A percentile compares a stretch with the other conserved stretches of the same genome.
Evolutionary conservation across 2,113 vertebrate species (phyloP).

Genomic region (Pogona vitticeps): DNA sequence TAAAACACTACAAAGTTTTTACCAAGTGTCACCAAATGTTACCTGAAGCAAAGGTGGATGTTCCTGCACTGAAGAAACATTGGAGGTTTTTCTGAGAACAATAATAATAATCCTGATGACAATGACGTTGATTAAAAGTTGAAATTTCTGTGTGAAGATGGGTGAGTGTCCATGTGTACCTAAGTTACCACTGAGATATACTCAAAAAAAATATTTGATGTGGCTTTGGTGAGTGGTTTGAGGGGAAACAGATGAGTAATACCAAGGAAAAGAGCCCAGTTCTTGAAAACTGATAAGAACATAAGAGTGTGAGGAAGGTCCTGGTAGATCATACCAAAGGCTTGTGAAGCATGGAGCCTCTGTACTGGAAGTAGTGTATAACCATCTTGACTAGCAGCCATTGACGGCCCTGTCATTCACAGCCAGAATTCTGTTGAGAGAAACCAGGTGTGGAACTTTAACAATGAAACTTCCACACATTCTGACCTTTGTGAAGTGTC

Average conservation of each 20-base stretch:
- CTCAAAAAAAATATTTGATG: not conserved
- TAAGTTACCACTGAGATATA: not conserved
- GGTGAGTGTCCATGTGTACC: not conserved
- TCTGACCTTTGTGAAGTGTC: no score
- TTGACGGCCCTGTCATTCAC: no score
- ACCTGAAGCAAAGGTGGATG: not conserved
- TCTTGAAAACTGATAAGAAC: not conserved
- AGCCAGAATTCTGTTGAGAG: no score
- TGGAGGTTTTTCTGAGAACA: not conserved
- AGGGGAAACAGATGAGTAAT: not conserved
- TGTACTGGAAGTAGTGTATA: no score
- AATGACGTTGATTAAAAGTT: not conserved
- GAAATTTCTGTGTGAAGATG: not conserved
- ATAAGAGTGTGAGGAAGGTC: no score
- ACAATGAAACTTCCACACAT: no score
- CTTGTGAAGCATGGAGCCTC: no score
- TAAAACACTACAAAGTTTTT: no score
- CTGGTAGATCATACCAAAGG: no score
- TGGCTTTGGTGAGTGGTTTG: not conserved
- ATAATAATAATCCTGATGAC: not conserved
- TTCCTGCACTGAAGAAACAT: not conserved
- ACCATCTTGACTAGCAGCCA: no score
- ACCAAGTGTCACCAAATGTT: not conserved
- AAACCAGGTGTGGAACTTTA: no score
- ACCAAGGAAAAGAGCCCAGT: not conserved